phyloP scores from a whole-genome alignment of 2,797 vertebrate genomes.

The Morus bassanus region DNA sequence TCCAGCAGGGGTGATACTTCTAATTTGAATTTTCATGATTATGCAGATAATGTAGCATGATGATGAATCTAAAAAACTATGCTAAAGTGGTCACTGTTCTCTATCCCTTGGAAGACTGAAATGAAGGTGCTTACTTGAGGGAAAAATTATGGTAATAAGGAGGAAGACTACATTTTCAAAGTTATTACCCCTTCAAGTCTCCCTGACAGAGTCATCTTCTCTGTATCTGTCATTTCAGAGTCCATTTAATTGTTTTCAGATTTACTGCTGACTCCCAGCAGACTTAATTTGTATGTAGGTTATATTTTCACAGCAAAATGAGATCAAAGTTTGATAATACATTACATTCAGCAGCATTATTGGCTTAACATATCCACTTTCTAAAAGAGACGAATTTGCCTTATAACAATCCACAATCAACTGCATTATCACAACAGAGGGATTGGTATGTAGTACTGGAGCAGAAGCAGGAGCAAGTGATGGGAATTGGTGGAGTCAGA shows the following conservation, averaged over 20 bases:
- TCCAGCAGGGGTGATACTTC: neutral
- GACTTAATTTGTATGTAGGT: neutral
- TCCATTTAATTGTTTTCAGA: neutral
- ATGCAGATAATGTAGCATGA: neutral
- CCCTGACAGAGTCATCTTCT: neutral
- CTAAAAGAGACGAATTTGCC: neutral
- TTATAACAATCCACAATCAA: neutral
- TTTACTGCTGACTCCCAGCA: neutral
- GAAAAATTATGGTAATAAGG: neutral
- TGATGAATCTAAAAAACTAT: neutral
- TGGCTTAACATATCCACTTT: neutral
- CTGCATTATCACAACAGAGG: neutral
- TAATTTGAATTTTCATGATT: neutral
- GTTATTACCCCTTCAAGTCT: neutral
- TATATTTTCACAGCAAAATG: neutral
- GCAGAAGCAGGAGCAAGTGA: neutral
- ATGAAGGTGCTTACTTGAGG: neutral
- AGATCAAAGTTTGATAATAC: neutral
- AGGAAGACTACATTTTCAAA: neutral
- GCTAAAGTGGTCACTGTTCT: neutral
- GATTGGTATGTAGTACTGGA: rapidly evolving
- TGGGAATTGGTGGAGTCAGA: neutral
- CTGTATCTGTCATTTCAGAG: neutral
- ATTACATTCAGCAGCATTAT: neutral
- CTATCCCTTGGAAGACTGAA: neutral